Conservation (phyloP, 2,113 vertebrate species). For the Cepphus grylle region DNA sequence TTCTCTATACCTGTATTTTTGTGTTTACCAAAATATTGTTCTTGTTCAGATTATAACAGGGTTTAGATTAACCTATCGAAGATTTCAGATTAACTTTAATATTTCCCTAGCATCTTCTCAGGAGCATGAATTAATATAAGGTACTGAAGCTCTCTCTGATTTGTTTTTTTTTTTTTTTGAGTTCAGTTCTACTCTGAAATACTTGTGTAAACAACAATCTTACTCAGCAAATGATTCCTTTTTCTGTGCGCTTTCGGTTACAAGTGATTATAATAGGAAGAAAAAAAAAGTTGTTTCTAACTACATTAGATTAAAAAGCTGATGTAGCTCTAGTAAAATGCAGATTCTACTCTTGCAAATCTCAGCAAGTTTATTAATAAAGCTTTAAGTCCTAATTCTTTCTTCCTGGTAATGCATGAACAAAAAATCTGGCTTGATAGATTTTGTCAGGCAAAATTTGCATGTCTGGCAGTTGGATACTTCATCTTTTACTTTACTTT, state of each 20-base stretch:
- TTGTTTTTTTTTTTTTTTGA: neutral
- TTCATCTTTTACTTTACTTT: neutral
- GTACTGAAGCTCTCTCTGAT: neutral
- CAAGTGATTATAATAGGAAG: neutral
- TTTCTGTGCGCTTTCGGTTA: neutral
- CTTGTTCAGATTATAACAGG: neutral
- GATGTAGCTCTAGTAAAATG: neutral
- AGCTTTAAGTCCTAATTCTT: neutral
- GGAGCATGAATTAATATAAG: neutral
- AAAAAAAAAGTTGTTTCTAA: neutral
- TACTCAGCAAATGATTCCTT: neutral
- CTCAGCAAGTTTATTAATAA: neutral
- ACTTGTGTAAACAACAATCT: neutral
- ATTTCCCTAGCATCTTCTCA: neutral
- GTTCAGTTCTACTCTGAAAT: neutral
- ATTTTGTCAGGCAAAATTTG: neutral
- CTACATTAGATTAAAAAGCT: neutral
- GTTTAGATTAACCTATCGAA: neutral
- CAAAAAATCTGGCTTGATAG: neutral
- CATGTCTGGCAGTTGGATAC: neutral
- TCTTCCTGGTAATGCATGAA: neutral
- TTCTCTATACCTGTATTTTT: neutral
- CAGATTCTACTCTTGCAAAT: neutral
- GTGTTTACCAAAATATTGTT: neutral
- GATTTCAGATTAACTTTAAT: neutral